Evolutionary conservation across 2,888 invertebrate species (phyloP).

Genomic region (Blera fallax): DNA sequence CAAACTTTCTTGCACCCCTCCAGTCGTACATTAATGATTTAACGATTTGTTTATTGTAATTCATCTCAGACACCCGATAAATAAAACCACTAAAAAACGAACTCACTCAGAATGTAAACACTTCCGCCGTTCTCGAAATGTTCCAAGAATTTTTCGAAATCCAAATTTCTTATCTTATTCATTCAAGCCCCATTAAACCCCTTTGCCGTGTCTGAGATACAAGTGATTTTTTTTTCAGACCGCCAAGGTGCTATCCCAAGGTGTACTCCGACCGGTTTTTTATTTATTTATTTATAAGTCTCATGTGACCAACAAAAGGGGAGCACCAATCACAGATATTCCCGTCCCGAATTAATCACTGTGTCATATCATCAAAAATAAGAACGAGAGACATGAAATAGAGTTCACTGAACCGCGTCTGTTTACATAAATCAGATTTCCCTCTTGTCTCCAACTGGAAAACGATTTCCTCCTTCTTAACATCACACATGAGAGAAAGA

Average conservation of each 20-base stretch:
- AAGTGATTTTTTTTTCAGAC: background rate
- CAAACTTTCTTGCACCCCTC: background rate
- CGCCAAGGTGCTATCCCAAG: background rate
- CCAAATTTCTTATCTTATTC: background rate
- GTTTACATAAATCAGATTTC: slow-evolving; percentile 20
- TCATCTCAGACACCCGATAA: slow-evolving; percentile 9
- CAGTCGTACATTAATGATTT: slow-evolving; percentile 3
- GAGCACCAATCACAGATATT: background rate
- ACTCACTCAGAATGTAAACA: background rate
- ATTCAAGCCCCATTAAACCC: slow-evolving; percentile 2
- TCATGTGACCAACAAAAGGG: background rate
- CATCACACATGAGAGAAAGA: background rate
- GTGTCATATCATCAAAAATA: slow-evolving; percentile 1
- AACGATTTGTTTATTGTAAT: slow-evolving; percentile 23
- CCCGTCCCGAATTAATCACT: slow-evolving; percentile 25
- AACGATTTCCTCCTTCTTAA: slow-evolving; percentile 31
- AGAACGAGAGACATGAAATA: background rate
- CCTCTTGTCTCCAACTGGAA: slow-evolving; percentile 25
- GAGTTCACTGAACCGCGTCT: slow-evolving; percentile 18
- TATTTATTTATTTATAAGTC: background rate
- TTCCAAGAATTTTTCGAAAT: background rate
- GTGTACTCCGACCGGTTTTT: background rate
- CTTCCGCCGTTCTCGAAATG: background rate
- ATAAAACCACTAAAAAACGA: background rate
- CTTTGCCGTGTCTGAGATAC: background rate